Base-by-base conservation (phyloP, 2,113 vertebrate species). In the Hirundichthys speculiger region DNA sequence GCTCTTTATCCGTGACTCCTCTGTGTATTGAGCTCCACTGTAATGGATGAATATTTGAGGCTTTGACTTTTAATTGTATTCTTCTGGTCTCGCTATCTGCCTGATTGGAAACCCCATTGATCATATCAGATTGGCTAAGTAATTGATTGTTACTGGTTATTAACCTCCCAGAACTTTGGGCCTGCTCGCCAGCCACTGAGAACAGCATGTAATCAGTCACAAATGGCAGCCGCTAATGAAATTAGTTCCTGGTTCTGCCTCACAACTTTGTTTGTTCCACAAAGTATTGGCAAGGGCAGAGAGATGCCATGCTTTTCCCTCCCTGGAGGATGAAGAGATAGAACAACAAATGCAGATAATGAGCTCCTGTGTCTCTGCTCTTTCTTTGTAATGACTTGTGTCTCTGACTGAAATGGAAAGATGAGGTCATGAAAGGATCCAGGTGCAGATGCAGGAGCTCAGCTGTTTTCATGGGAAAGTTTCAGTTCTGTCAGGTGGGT, bases 131-230 rank as follows among this genome's bases (percentile, higher is more conserved):
- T 90, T 90, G 73, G 83, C 79, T 81, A 85, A 80, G 87, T 91
- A 92, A 92, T 93, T 92, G 89, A 93, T 93, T 92, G 91, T 88
- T 91, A 89, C 91, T 92, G 91, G 87, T 91, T 93, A 92, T 92
- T 93, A 93, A 93, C 90, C 91, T 90, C 86, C 49, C 70, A 82
- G 90, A 93, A 88, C 91, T 90, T 82, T 87, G 85, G 89, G 77
- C 88, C 87, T 62, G 57, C 74, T 82, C 64, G 75, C 79, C 62
- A 69, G 82, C 73, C 69, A 75, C 54, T 62, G 80, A 87, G 72
- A 88, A 88, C 88, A 88, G 80, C 47, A 79, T 88, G 89, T 89
- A 92, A 93, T 93, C 91, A 93, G 86, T 92, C 89, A 92, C 88
- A 84, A 92, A 88, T 91, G 89, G 91, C 91, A 91, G 88, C 77